These are phyloP conservation scores for Anseranas semipalmata DNA, from an alignment of 2,113 vertebrate genomes.

Conservation along the genomic window DNA sequence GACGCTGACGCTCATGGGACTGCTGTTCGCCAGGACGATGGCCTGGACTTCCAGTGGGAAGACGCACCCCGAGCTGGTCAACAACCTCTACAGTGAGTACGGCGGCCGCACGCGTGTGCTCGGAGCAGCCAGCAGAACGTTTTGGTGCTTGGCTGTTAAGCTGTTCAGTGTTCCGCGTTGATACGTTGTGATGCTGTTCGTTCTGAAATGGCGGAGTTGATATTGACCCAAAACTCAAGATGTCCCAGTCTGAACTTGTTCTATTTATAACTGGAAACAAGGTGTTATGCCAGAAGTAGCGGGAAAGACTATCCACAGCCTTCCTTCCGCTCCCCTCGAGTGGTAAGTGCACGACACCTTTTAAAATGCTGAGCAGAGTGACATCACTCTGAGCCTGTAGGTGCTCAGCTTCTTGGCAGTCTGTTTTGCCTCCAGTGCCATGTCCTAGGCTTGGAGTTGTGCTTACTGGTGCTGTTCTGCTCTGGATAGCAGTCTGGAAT, in stretches of 20 bases:
- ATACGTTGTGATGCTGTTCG: rapidly evolving
- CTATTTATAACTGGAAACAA: background rate
- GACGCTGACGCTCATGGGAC: slow-evolving; percentile 83
- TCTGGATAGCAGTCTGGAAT: rapidly evolving
- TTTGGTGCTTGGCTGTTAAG: rapidly evolving
- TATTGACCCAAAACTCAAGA: rapidly evolving
- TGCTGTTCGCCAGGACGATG: slow-evolving; percentile 87
- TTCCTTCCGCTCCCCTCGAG: background rate
- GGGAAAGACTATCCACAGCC: background rate
- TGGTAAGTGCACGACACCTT: too few species aligned
- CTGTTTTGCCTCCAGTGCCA: background rate
- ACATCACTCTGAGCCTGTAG: rapidly evolving
- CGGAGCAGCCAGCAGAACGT: rapidly evolving
- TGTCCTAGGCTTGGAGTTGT: too few species aligned
- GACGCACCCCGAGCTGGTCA: slow-evolving; percentile 86
- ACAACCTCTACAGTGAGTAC: slow-evolving; percentile 84
- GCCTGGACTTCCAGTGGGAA: slow-evolving; percentile 90
- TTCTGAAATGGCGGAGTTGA: rapidly evolving
- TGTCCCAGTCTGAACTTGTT: background rate
- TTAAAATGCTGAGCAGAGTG: background rate
- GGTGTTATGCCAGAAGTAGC: background rate
- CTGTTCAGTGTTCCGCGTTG: rapidly evolving
- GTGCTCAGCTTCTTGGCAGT: too few species aligned
- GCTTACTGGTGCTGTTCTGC: rapidly evolving
- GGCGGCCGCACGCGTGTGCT: background rate